Base-by-base conservation (phyloP, 2,888 invertebrate genomes). In the Dascillus cervinus region DNA sequence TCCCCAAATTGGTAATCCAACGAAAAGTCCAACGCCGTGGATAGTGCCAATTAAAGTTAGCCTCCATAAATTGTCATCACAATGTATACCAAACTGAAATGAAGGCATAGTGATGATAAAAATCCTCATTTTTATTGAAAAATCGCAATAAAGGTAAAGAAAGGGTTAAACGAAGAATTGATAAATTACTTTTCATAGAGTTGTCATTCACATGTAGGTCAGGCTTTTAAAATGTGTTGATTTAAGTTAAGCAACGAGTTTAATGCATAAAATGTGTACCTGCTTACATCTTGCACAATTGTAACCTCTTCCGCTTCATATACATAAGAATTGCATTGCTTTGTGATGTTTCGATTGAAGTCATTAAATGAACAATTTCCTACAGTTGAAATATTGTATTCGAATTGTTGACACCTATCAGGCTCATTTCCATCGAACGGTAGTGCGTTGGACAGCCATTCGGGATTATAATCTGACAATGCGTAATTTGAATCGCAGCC, bases 51-150 rank as follows among this genome's bases (percentile, higher is more conserved):
- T 75, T 47, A 85, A 53, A 0, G 83, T 75, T 32, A 80, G 60
- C 61, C 79, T 82, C 84, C 84, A 85, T 37, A 76, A 59, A 41
- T 71, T 67, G 37, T 74, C 70, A 35, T 75, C 67, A 50, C 82
- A 82, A 26, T 76, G 75, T 32, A 82, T 60, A 52, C 71, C 65
- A 55, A 78, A 82, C 82, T 82, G 47, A 44, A 49, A 40, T n/a
- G 64, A 65, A 29, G 15, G 26, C 14, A 23, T n/a, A n/a, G n/a
- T n/a, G n/a, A n/a, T n/a, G n/a, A n/a, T n/a, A n/a, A n/a, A n/a
- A n/a, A n/a, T n/a, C n/a, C n/a, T n/a, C n/a, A n/a, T n/a, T n/a
- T n/a, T n/a, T n/a, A n/a, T n/a, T n/a, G n/a, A n/a, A n/a, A n/a
- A n/a, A n/a, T n/a, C n/a, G n/a, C n/a, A n/a, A n/a, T n/a, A n/a